A percentile compares a stretch with the other conserved stretches of the same genome.
Evolutionary conservation across 2,888 invertebrate species (phyloP).

Genomic region (Peribatodes rhomboidaria): DNA sequence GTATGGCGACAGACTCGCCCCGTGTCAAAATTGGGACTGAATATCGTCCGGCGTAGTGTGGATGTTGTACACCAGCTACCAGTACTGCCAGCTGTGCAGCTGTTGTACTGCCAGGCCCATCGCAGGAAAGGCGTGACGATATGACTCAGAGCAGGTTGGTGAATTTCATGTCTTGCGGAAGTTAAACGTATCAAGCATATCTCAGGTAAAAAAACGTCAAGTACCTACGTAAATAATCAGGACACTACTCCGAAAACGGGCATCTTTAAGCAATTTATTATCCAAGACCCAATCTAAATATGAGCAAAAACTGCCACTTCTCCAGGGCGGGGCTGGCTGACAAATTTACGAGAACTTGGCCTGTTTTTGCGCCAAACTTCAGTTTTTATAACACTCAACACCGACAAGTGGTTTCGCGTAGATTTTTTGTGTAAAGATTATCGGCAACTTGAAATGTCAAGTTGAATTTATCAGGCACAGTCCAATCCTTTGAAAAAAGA

Average conservation of each 20-base stretch:
- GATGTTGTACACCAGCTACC: no score
- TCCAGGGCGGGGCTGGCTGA: slow-evolving; percentile 61
- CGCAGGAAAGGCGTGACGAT: no score
- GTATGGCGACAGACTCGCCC: no score
- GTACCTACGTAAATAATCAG: neutral
- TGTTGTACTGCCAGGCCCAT: no score
- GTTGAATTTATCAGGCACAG: slow-evolving; percentile 59
- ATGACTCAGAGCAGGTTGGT: no score
- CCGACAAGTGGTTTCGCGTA: slow-evolving; percentile 58
- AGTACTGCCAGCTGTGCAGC: no score
- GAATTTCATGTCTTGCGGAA: no score
- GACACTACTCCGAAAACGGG: neutral
- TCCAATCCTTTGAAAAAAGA: slow-evolving; percentile 16
- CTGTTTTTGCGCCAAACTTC: slow-evolving; percentile 45
- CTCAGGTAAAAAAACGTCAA: neutral
- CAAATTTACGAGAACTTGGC: slow-evolving; percentile 74
- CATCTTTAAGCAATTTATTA: slow-evolving; percentile 30
- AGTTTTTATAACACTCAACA: slow-evolving; percentile 63
- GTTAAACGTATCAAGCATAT: no score
- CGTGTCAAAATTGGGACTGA: no score
- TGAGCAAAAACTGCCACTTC: slow-evolving; percentile 53
- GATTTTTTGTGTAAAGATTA: slow-evolving; percentile 58
- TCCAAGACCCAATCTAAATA: slow-evolving; percentile 25
- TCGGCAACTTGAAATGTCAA: slow-evolving; percentile 66
- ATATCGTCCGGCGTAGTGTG: no score